phyloP scores from a whole-genome alignment of 1,140 invertebrate genomes.

The Hirudo medicinalis region DNA sequence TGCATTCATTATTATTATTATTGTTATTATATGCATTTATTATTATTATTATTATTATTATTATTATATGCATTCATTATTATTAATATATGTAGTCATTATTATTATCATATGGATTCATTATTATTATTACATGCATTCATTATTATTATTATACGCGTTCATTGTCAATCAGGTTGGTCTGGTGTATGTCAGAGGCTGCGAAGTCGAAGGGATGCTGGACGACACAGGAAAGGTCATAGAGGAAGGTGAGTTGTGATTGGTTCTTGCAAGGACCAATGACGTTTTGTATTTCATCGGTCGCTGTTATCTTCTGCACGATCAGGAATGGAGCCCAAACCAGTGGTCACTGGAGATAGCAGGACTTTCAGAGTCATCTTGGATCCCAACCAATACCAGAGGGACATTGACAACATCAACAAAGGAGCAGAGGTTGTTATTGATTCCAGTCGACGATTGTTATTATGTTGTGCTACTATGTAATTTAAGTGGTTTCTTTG shows the following conservation, averaged over 20 bases:
- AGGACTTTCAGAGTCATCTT: conserved; percentile 84
- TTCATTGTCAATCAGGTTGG: too few relatives aligned
- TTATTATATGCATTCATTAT: too few relatives aligned
- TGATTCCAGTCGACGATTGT: conserved; percentile 39
- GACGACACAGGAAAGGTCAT: conserved; percentile 87
- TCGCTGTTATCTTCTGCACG: conserved; percentile 22
- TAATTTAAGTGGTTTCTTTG: too few relatives aligned
- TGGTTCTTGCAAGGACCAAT: neutral
- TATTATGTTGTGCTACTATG: conserved; percentile 26
- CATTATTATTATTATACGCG: too few relatives aligned
- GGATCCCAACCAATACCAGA: conserved; percentile 87
- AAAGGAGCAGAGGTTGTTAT: conserved; percentile 47
- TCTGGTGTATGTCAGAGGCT: conserved; percentile 78
- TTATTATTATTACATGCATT: too few relatives aligned
- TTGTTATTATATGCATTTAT: too few relatives aligned
- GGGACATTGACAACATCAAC: conserved; percentile 68
- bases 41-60: too few relatives aligned
- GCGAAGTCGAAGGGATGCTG: conserved; percentile 97
- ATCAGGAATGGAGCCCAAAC: conserved; percentile 55
- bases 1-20: too few relatives aligned
- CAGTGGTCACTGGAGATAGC: conserved; percentile 62
- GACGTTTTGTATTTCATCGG: conserved; percentile 53
- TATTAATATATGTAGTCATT: too few relatives aligned
- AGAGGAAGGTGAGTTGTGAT: conserved; percentile 58
- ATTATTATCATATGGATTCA: too few relatives aligned